These are phyloP conservation scores for Myotis pilosus DNA, from an alignment of 2,797 vertebrate species.

Conservation along the genomic window DNA sequence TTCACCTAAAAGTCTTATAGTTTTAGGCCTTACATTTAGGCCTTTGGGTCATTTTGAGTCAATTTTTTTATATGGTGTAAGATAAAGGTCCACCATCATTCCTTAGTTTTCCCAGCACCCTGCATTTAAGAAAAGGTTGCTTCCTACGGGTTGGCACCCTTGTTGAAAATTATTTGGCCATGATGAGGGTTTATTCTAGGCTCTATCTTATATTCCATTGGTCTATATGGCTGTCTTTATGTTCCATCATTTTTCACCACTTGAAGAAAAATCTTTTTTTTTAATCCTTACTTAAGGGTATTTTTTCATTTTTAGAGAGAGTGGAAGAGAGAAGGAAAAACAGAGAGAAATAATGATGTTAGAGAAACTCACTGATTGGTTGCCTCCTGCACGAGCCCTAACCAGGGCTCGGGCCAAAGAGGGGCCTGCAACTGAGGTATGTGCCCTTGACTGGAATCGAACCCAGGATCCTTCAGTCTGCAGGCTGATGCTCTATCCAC, in stretches of 20 bases:
- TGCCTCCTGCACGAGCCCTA: too few relatives aligned
- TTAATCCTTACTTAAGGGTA: too few relatives aligned
- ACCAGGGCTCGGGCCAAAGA: too few relatives aligned
- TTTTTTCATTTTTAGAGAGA: too few relatives aligned
- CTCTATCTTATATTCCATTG: not conserved
- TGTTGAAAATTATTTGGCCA: not conserved
- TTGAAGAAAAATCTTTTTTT: not conserved
- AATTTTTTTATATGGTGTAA: not conserved
- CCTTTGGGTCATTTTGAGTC: not conserved
- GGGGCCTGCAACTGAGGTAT: too few relatives aligned
- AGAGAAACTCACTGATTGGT: too few relatives aligned
- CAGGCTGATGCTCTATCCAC: too few relatives aligned
- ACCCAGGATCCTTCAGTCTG: too few relatives aligned
- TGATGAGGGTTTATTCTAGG: not conserved
- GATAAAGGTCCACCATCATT: not conserved
- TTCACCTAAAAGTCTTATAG: not conserved
- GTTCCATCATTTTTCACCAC: too few relatives aligned
- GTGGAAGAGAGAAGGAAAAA: too few relatives aligned
- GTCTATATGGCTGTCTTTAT: not conserved
- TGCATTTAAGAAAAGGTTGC: not conserved
- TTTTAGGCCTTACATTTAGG: not conserved
- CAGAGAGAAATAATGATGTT: too few relatives aligned
- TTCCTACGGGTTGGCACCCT: not conserved
- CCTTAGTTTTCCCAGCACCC: not conserved
- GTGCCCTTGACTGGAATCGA: too few relatives aligned